A percentile compares a stretch with the other conserved stretches of the same genome.
Conservation (phyloP, 2,113 vertebrate genomes). For the Chaetorhynchus papuensis region DNA sequence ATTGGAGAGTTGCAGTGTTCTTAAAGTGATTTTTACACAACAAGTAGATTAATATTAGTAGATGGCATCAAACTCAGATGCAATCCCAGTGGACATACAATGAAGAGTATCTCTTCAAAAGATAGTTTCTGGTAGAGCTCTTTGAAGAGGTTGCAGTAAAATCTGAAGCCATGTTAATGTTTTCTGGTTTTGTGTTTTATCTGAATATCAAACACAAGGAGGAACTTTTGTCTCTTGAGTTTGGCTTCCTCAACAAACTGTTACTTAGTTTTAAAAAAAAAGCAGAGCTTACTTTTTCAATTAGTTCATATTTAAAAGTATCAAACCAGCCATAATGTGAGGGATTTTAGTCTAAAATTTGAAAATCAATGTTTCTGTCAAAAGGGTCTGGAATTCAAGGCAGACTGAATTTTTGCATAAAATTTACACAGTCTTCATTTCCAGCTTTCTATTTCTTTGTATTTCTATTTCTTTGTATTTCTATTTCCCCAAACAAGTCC, state of each 20-base stretch:
- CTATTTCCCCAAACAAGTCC: neutral
- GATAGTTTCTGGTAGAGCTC: neutral
- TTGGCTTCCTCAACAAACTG: neutral
- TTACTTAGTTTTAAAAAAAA: neutral
- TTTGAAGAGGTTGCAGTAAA: neutral
- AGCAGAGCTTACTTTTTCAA: neutral
- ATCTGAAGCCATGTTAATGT: neutral
- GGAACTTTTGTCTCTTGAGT: neutral
- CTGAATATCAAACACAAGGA: neutral
- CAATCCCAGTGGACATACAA: neutral
- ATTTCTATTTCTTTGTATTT: too few species aligned
- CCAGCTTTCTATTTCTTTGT: neutral
- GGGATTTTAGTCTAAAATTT: neutral
- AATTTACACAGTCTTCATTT: neutral
- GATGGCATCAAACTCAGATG: neutral
- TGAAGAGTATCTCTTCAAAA: neutral
- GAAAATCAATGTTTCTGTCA: neutral
- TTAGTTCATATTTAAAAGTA: neutral
- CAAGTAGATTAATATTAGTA: neutral
- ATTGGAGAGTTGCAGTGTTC: neutral
- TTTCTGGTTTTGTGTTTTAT: neutral
- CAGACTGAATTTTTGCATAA: neutral
- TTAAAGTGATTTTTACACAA: neutral
- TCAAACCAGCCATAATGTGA: neutral
- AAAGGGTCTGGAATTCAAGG: neutral